phyloP scores from a whole-genome alignment of 2,113 vertebrate species.

The Coturnix japonica region DNA sequence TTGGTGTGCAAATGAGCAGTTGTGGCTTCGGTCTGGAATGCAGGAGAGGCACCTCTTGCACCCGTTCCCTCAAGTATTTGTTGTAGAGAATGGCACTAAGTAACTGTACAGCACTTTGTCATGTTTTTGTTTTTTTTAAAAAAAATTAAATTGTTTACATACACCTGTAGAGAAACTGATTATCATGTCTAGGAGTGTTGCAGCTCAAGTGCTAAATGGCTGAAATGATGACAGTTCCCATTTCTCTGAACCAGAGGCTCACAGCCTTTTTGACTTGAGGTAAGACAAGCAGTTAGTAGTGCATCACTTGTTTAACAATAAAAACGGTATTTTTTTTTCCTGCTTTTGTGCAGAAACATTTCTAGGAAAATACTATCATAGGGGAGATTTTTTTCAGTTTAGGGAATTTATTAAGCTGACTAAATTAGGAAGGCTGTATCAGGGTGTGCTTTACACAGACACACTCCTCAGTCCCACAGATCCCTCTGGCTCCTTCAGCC shows the following conservation, averaged over 20 bases:
- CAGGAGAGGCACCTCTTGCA: neutral
- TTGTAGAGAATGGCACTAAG: neutral
- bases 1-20: neutral
- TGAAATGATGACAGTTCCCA: neutral
- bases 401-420: neutral
- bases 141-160: neutral
- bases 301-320: neutral
- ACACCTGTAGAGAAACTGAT: neutral
- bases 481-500: neutral
- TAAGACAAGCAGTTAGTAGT: neutral
- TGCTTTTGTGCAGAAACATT: neutral
- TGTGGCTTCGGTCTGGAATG: neutral
- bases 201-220: neutral
- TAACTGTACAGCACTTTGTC: neutral
- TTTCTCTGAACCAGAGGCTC: neutral
- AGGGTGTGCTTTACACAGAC: neutral
- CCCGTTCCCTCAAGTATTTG: neutral
- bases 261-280: rapidly evolving
- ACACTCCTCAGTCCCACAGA: rapidly evolving
- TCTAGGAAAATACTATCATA: neutral
- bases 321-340: neutral
- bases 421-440: neutral
- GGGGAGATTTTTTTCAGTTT: neutral
- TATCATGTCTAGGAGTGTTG: neutral
- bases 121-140: neutral